These are phyloP conservation scores for Neotragus moschatus DNA, from an alignment of 2,113 vertebrate species.

Conservation along the genomic window DNA sequence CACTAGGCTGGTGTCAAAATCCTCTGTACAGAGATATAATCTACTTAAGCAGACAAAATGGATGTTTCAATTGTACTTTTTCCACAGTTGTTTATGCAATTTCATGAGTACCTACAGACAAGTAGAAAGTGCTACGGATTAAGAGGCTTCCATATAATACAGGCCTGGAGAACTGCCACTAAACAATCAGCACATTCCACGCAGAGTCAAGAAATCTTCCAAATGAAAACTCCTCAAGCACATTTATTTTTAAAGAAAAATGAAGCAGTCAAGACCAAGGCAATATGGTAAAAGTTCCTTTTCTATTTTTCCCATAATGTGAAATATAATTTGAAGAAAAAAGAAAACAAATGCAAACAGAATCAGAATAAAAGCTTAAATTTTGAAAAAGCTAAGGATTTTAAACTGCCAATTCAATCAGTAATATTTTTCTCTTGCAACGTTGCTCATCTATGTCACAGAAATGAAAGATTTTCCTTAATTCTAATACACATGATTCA, in stretches of 20 bases:
- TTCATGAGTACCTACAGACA: slow-evolving; percentile 16
- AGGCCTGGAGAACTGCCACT: neutral
- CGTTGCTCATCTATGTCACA: neutral
- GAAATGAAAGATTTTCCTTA: neutral
- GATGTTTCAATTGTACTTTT: slow-evolving; percentile 1
- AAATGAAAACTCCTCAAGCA: slow-evolving; percentile 20
- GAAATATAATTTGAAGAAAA: neutral
- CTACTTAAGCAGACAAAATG: slow-evolving; percentile 1
- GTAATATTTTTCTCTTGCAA: neutral
- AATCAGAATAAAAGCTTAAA: neutral
- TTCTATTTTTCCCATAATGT: neutral
- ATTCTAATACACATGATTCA: neutral
- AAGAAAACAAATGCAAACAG: neutral
- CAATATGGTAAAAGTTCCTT: neutral
- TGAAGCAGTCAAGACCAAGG: neutral
- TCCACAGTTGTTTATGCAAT: slow-evolving; percentile 19
- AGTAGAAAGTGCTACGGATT: neutral
- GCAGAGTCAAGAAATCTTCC: slow-evolving; percentile 25
- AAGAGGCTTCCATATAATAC: neutral
- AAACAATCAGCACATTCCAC: slow-evolving; percentile 3
- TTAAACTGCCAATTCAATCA: neutral
- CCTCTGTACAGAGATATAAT: neutral
- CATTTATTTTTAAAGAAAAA: slow-evolving; percentile 34
- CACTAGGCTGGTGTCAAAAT: slow-evolving; percentile 27
- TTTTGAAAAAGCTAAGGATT: slow-evolving; percentile 22